Conservation (phyloP, 2,797 vertebrate genomes). For the Decapterus maruadsi region DNA sequence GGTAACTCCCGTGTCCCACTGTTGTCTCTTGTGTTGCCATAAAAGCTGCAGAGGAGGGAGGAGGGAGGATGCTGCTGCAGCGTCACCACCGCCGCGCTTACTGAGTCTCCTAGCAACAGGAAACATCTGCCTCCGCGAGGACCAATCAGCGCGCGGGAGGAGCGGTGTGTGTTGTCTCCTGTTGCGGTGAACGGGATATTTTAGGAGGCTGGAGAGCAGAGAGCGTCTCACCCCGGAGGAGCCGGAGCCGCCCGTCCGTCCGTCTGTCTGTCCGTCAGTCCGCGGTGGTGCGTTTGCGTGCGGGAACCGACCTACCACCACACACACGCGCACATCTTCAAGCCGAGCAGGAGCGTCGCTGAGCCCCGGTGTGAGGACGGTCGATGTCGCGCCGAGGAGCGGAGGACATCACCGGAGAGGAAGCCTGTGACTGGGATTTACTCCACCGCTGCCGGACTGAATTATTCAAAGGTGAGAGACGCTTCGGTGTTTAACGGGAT, state of each 20-base stretch:
- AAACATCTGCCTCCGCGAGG: constrained; percentile 91
- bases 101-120: constrained; percentile 95
- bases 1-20: neutral
- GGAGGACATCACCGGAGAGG: neutral
- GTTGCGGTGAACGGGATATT: constrained; percentile 76
- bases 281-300: neutral
- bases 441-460: constrained; percentile 13
- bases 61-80: constrained; percentile 84
- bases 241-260: constrained; percentile 13
- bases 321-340: neutral
- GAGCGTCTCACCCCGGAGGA: constrained; percentile 51
- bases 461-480: constrained; percentile 32
- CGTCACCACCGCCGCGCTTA: constrained; percentile 87
- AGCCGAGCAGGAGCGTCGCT: constrained; percentile 41
- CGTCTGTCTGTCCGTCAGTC: neutral
- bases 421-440: constrained; percentile 10
- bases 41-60: neutral
- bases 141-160: constrained; percentile 87
- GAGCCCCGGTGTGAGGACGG: constrained; percentile 41
- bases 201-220: constrained; percentile 71
- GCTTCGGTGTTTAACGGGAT: neutral
- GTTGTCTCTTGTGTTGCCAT: neutral
- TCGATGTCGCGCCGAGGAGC: constrained; percentile 24
- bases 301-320: constrained; percentile 6
- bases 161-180: constrained; percentile 55